Percentiles rank a stretch among this genome's conserved stretches.
Conservation (phyloP, 2,888 invertebrate species). For the Parasteatoda lunata region DNA sequence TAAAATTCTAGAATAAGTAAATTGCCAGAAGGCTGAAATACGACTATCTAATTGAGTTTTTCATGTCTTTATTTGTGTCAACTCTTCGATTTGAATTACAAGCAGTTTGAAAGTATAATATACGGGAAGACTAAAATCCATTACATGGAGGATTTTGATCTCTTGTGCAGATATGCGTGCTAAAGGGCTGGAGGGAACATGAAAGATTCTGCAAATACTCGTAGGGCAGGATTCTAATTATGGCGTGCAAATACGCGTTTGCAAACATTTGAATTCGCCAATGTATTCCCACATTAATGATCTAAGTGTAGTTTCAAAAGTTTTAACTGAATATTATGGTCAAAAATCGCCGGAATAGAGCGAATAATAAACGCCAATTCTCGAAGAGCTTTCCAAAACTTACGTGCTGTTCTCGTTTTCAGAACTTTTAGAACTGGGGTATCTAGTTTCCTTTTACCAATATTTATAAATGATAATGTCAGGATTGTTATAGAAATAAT, state of each 20-base stretch:
- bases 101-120: slow-evolving; percentile 28
- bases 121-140: slow-evolving; percentile 38
- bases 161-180: slow-evolving; percentile 29
- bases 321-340: slow-evolving; percentile 46
- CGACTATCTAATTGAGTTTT: slow-evolving; percentile 56
- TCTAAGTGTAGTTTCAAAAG: slow-evolving; percentile 52
- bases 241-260: slow-evolving; percentile 59
- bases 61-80: slow-evolving; percentile 58
- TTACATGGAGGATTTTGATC: slow-evolving; percentile 30
- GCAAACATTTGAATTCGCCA: slow-evolving; percentile 45
- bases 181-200: slow-evolving; percentile 35
- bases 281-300: slow-evolving; percentile 55
- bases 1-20: slow-evolving; percentile 53
- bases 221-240: slow-evolving; percentile 54
- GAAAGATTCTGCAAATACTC: slow-evolving; percentile 55
- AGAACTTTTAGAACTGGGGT: slow-evolving; percentile 8
- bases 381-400: not conserved
- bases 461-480: slow-evolving; percentile 51
- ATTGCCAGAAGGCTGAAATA: slow-evolving; percentile 50
- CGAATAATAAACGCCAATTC: slow-evolving; percentile 49
- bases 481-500: slow-evolving; percentile 28
- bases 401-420: not conserved
- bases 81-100: slow-evolving; percentile 52
- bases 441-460: slow-evolving; percentile 49
- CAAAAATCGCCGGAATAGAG: slow-evolving; percentile 47